These are phyloP conservation scores for Brenthis daphne DNA, from an alignment of 2,888 invertebrate genomes.

Conservation along the genomic window DNA sequence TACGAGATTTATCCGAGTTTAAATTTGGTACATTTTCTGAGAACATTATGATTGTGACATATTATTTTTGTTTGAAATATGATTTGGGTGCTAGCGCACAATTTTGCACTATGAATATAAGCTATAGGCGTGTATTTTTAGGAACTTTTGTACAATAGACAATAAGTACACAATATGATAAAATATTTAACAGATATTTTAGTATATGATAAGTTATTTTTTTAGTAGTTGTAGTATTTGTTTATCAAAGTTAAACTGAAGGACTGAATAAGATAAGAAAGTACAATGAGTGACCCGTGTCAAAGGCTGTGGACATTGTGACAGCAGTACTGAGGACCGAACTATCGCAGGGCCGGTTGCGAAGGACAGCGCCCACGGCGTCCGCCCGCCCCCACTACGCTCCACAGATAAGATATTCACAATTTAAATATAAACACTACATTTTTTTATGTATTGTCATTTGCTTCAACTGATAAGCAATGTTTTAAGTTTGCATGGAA, in stretches of 20 bases:
- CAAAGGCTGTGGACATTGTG: conserved; percentile 53
- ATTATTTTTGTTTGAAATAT: conserved; percentile 36
- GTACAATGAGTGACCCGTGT: conserved; percentile 45
- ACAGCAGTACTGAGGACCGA: conserved; percentile 41
- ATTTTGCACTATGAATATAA: conserved; percentile 6
- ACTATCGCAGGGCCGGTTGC: conserved; percentile 63
- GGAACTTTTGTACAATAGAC: not conserved
- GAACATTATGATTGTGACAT: conserved; percentile 71
- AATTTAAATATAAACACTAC: conserved; percentile 39
- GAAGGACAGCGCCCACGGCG: conserved; percentile 76
- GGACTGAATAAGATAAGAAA: conserved; percentile 24
- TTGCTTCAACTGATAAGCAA: conserved; percentile 1
- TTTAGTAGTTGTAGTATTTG: not conserved
- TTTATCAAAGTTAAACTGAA: conserved; percentile 19
- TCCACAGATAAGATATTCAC: conserved; percentile 62
- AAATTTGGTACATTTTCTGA: conserved; percentile 71
- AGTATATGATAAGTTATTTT: not conserved
- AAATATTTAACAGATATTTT: conserved; percentile 11
- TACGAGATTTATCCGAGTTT: conserved; percentile 69
- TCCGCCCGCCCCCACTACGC: conserved; percentile 54
- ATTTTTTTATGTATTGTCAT: conserved; percentile 20
- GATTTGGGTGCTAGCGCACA: conserved; percentile 20
- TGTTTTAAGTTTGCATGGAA: not conserved
- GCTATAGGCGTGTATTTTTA: too few species aligned
- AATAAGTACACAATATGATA: not conserved